These are phyloP conservation scores for Solenopsis fugax DNA, from an alignment of 1,140 invertebrate species.

Conservation along the genomic window DNA sequence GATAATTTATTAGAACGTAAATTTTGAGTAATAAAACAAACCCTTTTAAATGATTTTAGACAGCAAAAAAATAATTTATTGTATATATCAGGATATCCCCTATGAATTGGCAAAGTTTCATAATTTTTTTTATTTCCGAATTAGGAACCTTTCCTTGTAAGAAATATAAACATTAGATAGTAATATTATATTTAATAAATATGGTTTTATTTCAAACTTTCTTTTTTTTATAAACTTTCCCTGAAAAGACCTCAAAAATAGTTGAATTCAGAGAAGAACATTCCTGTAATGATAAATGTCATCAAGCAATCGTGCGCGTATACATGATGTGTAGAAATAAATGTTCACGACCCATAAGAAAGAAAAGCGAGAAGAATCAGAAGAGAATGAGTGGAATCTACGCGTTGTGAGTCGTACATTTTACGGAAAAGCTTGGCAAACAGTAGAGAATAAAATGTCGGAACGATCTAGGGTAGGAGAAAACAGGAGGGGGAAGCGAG, in stretches of 20 bases:
- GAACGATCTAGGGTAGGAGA: conserved; percentile 32
- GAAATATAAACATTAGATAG: no score
- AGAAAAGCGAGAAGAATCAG: neutral
- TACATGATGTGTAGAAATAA: neutral
- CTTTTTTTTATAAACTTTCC: no score
- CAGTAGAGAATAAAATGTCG: neutral
- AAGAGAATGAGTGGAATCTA: neutral
- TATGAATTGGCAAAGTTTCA: no score
- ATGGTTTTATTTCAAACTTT: no score
- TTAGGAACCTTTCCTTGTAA: no score
- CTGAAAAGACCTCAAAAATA: neutral
- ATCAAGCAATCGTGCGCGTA: neutral
- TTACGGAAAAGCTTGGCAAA: conserved; percentile 16
- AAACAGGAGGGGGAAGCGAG: neutral
- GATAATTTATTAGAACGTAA: no score
- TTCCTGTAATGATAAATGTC: neutral
- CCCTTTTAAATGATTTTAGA: no score
- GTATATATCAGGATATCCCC: no score
- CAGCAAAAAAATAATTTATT: no score
- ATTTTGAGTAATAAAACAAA: no score
- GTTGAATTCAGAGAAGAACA: neutral
- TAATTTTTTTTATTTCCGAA: no score
- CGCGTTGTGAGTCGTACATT: neutral
- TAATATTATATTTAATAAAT: no score
- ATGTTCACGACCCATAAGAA: neutral